These are phyloP conservation scores for Itoplectis maculator DNA, from an alignment of 2,888 invertebrate species.

Conservation along the genomic window DNA sequence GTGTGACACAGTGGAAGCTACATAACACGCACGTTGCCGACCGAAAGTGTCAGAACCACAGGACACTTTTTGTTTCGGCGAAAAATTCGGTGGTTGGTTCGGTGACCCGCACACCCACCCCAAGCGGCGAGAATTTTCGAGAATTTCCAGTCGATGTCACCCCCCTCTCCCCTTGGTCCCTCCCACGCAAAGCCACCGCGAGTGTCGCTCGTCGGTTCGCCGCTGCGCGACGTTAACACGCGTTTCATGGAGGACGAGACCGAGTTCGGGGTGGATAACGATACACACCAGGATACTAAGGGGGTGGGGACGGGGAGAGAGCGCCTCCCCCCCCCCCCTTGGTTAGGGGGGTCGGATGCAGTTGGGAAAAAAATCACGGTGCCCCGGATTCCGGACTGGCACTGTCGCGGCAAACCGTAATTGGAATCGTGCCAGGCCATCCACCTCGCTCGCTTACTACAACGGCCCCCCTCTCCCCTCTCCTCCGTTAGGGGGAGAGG, in stretches of 20 bases:
- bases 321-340: no score
- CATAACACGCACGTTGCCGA: not conserved
- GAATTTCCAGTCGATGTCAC: slow-evolving; percentile 44
- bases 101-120: no score
- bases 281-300: not conserved
- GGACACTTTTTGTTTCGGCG: not conserved
- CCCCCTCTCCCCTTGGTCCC: slow-evolving; percentile 1
- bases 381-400: slow-evolving; percentile 63
- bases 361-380: slow-evolving; percentile 54
- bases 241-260: slow-evolving; percentile 39
- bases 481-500: no score
- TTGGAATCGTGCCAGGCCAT: slow-evolving; percentile 70
- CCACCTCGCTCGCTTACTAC: slow-evolving; percentile 58
- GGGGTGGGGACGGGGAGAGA: no score
- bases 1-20: not conserved
- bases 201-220: slow-evolving; percentile 12
- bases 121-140: slow-evolving; percentile 26
- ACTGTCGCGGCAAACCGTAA: slow-evolving; percentile 67
- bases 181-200: no score
- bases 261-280: slow-evolving; percentile 10
- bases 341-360: slow-evolving; percentile 5
- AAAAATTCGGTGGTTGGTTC: slow-evolving; percentile 5
- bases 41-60: not conserved
- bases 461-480: slow-evolving; percentile 45
- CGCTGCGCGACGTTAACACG: slow-evolving; percentile 34